These are phyloP conservation scores for Ornithorhynchus anatinus DNA, from an alignment of 2,113 vertebrate genomes.

Conservation along the genomic window DNA sequence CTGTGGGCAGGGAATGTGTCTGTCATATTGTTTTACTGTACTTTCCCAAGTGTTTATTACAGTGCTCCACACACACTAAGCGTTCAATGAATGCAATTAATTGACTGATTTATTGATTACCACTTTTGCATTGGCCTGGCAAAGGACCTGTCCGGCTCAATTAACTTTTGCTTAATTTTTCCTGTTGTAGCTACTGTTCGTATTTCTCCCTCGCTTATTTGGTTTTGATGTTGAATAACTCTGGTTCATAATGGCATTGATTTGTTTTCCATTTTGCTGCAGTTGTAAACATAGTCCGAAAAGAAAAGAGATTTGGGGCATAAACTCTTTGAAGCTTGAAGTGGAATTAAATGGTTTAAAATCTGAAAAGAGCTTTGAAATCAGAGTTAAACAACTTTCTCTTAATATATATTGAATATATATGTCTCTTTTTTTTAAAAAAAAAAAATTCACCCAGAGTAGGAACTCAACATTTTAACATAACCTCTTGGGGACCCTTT, in stretches of 20 bases:
- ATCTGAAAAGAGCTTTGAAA: not conserved
- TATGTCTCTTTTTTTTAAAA: too few relatives aligned
- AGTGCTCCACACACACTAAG: too few relatives aligned
- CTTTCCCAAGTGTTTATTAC: too few relatives aligned
- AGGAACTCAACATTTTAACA: too few relatives aligned
- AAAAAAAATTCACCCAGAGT: not conserved
- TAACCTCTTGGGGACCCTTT: too few relatives aligned
- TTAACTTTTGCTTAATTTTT: not conserved
- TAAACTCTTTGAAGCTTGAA: not conserved
- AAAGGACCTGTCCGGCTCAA: too few relatives aligned
- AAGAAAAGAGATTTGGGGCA: not conserved
- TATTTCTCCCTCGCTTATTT: not conserved
- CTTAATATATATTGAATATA: too few relatives aligned
- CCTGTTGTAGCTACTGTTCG: not conserved
- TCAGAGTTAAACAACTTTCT: not conserved
- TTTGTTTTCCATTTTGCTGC: constrained; percentile 40
- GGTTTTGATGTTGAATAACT: not conserved
- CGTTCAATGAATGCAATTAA: too few relatives aligned
- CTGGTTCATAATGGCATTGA: not conserved
- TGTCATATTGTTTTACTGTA: too few relatives aligned
- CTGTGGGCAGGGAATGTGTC: too few relatives aligned
- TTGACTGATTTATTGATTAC: too few relatives aligned
- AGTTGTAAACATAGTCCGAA: not conserved
- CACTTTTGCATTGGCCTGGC: too few relatives aligned
- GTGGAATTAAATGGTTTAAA: not conserved